Base-by-base conservation (phyloP, 2,888 invertebrate genomes). In the Melipona bicolor region DNA sequence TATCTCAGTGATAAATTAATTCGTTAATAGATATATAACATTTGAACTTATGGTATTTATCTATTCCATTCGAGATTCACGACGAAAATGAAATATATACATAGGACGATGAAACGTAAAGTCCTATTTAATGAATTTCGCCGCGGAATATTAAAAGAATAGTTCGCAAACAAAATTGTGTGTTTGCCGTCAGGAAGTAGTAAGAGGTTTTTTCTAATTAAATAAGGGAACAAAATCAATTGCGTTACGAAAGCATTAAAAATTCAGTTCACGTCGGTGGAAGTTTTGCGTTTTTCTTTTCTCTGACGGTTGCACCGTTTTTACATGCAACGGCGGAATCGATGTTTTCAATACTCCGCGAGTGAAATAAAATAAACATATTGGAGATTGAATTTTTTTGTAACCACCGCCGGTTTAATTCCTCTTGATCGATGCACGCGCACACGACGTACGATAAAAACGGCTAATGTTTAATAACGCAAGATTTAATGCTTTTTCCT, bases 181-280 rank as follows among this genome's bases (percentile, higher is more conserved):
- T 13, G 32, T 21, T 19, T 21, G 21, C 64, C 2, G 5, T 0
- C 17, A 36, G 32, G 9, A 2, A 36, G 32, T 11, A 64, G 27
- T 24, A 2, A 43, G 15, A 43, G n/a, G 13, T 43, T 17, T 32
- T 65, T 17, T 5, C 43, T n/a, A 4, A 36, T 43, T 36, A 65
- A n/a, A n/a, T n/a, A n/a, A 65, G 6, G 6, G n/a, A 65, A 43
- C 9, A 65, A 65, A 65, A 65, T 65, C 43, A 17, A 65, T 65
- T 65, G 15, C n/a, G 13, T 0, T 24, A 2, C 24, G n/a, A n/a
- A 65, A n/a, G n/a, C 15, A 19, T 65, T 65, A 65, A 65, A 65
- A 65, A 65, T 65, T 65, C 65, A 65, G 65, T 43, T 65, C n/a
- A 6, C 65, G 65, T 43, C 43, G 6, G 43, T 19, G 15, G 6